Evolutionary conservation across 2,888 invertebrate species (phyloP).

Genomic region (Automeris io): DNA sequence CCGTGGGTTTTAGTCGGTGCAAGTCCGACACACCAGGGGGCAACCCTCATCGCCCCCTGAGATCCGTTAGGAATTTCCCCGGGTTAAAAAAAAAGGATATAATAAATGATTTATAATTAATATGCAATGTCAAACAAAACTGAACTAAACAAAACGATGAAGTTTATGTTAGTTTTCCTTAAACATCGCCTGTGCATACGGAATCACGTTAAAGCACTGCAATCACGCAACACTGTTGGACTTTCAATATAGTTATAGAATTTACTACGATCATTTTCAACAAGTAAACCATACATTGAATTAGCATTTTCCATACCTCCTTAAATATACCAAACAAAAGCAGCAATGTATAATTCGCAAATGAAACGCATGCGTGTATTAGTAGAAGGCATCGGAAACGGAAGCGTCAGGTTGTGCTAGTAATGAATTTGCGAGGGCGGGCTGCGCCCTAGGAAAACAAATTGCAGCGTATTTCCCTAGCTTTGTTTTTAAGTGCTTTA

Average conservation of each 20-base stretch:
- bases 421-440: conserved; percentile 73
- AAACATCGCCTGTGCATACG: conserved; percentile 61
- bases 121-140: too few relatives aligned
- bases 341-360: conserved; percentile 24
- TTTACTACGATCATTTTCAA: not conserved
- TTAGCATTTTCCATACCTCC: not conserved
- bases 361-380: conserved; percentile 5
- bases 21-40: too few relatives aligned
- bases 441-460: conserved; percentile 63
- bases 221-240: conserved; percentile 33
- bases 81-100: too few relatives aligned
- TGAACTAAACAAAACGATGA: conserved; percentile 28
- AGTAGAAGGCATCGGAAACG: conserved; percentile 46
- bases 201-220: conserved; percentile 57
- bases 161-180: conserved; percentile 70
- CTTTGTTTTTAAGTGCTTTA: conserved; percentile 58
- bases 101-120: too few relatives aligned
- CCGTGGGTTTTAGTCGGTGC: too few relatives aligned
- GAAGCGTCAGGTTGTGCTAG: conserved; percentile 65
- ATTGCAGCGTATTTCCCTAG: conserved; percentile 57
- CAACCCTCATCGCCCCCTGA: too few relatives aligned
- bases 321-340: conserved; percentile 7
- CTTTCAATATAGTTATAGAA: not conserved
- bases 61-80: too few relatives aligned
- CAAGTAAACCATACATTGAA: not conserved